Evolutionary conservation across 1,140 invertebrate species (phyloP), one percentile per base, ranked within the genome.

Genomic region (Orchestia grillus): DNA sequence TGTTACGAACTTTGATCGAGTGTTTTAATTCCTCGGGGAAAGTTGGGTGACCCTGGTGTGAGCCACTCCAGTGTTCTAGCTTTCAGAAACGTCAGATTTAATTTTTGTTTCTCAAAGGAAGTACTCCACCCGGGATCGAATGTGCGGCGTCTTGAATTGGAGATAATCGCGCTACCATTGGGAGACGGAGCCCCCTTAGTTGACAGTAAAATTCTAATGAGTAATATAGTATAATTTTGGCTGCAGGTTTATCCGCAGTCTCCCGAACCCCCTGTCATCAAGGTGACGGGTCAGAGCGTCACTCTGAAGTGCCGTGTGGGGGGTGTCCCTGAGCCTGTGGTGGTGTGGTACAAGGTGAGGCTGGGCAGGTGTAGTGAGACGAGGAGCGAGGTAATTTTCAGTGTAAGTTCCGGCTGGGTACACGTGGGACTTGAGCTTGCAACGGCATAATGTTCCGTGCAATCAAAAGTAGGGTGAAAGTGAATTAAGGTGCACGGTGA

Each of bases 301-400:
- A 28, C 45, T 19, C 77, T 96, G 44, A 96, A 96, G 87, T 96
- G 95, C 44, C 43, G 45, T 8, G 95, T 91, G 43, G 47, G 36
- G 15, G 95, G 95, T 1, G 23, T 43, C 87, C 95, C 95, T 53
- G 77, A 77, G 47, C 95, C 95, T 87, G 95, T 45, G 90, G 87
- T 96, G 4, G 90, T 91, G 43, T 96, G 95, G 95, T 88, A 90
- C 23, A 96, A 96, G 44, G 95, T 96, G 43, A 95, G 95, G 28
- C 43, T 44, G 42, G 4, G 94, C 47, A 19, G 19, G 47, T 19
- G n/a, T n/a, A n/a, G n/a, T n/a, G n/a, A 53, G 47, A 53, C 47
- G 19, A 6, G n/a, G 6, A 23, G 44, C 44, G 23, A 91, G 44
- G 90, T 91, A 43, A 6, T 16, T 91, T 91, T n/a, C n/a, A n/a